Base-by-base conservation (phyloP, 2,797 vertebrate genomes). In the Bucorvus abyssinicus region DNA sequence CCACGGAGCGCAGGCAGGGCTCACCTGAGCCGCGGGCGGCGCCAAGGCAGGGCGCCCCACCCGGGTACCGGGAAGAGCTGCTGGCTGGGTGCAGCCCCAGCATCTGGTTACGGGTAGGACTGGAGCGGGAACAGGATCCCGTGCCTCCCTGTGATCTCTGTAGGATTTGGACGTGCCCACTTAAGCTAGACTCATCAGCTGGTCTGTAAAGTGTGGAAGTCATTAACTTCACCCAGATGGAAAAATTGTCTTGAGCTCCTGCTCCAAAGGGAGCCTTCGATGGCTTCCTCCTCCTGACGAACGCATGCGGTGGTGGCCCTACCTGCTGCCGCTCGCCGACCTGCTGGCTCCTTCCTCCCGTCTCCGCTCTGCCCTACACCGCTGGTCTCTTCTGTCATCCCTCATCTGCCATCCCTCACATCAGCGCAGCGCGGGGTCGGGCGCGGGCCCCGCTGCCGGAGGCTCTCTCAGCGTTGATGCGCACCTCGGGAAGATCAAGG, bases 181-280 rank as follows among this genome's bases (percentile, higher is more conserved):
- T 20, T 13, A 18, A 56, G 45, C 36, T 29, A 11, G 3, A 44
- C 53, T 44, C 10, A 0, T 52, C 60, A n/a, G 38, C 44, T 8
- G 32, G 18, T 42, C 71, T 1, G 3, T 36, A 52, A 29, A 20
- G 55, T 5, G 60, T 56, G 67, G 70, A 32, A 82, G 36, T 71
- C 52, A 7, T 87, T 70, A 24, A 50, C 61, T 30, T 26, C 22
- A 22, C 42, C 45, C 32, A 6, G 42, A 34, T 10, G 79, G 73
- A 63, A 38, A 53, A 61, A 15, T 1, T 2, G 29, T 14, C 64
- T 27, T 0, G 4, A 4, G 29, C 53, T 42, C 9, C 29, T 0
- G 0, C 53, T 89, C 57, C 75, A 22, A 38, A 88, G 70, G 68
- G 67, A 38, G 65, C 3, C 60, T 17, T 42, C 1, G 10, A n/a